Evolutionary conservation across 2,888 invertebrate species (phyloP).

Genomic region (Scelioninae gen. 1): DNA sequence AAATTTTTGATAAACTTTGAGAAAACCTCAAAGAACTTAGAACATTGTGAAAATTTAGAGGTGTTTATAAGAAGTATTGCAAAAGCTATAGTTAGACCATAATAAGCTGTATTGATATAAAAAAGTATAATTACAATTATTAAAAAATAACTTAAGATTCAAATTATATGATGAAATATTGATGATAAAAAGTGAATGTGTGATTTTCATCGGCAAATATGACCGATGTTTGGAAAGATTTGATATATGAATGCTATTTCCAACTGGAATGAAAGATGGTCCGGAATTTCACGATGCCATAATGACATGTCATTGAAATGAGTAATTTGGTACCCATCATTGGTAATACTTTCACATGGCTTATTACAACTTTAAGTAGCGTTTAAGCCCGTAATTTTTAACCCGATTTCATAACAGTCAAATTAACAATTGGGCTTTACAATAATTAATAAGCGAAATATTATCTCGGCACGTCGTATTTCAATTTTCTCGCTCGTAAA

Average conservation of each 20-base stretch:
- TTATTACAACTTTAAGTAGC: constrained; percentile 46
- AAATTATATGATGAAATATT: too few relatives aligned
- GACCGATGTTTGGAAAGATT: neutral
- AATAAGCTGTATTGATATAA: too few relatives aligned
- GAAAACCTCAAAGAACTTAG: too few relatives aligned
- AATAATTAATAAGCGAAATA: constrained; percentile 42
- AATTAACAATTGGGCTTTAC: constrained; percentile 41
- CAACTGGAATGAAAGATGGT: neutral
- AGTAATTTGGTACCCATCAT: constrained; percentile 63
- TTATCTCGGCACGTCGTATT: constrained; percentile 25
- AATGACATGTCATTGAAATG: constrained; percentile 60
- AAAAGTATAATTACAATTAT: too few relatives aligned
- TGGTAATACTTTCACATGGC: constrained; percentile 57
- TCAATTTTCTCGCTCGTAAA: constrained; percentile 46
- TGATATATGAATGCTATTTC: too few relatives aligned
- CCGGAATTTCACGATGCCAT: constrained; percentile 45
- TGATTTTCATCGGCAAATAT: neutral
- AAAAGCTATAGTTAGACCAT: too few relatives aligned
- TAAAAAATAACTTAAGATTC: too few relatives aligned
- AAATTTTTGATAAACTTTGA: too few relatives aligned
- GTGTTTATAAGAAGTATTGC: too few relatives aligned
- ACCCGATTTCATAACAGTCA: constrained; percentile 47
- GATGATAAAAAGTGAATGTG: too few relatives aligned
- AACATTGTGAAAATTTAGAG: too few relatives aligned
- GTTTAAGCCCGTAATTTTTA: constrained; percentile 35